Evolutionary conservation across 2,797 vertebrate species (phyloP).

Genomic region (Coilia nasus): DNA sequence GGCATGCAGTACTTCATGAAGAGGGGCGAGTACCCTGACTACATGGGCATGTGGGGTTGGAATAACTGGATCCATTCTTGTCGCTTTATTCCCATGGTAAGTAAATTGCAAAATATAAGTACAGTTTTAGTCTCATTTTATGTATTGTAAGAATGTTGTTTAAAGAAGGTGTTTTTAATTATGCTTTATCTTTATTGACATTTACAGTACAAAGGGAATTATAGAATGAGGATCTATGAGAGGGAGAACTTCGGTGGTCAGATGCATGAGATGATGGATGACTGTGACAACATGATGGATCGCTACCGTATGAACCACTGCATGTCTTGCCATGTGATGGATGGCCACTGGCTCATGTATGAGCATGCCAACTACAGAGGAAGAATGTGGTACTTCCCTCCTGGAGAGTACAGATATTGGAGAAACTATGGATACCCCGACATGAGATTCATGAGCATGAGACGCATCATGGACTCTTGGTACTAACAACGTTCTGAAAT

Average conservation of each 20-base stretch:
- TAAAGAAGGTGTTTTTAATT: no score
- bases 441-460: slow-evolving; percentile 56
- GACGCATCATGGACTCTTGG: slow-evolving; percentile 17
- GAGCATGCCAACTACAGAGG: slow-evolving; percentile 54
- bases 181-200: no score
- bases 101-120: no score
- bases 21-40: no score
- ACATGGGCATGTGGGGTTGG: no score
- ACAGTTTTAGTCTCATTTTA: no score
- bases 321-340: slow-evolving; percentile 56
- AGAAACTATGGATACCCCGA: slow-evolving; percentile 39
- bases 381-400: slow-evolving; percentile 51
- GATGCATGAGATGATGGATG: slow-evolving; percentile 50
- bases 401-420: slow-evolving; percentile 57
- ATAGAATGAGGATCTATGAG: slow-evolving; percentile 53
- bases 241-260: slow-evolving; percentile 56
- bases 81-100: no score
- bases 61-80: no score
- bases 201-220: slow-evolving; percentile 29
- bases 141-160: no score
- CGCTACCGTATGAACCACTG: slow-evolving; percentile 51
- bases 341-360: slow-evolving; percentile 56
- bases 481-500: not conserved
- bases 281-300: slow-evolving; percentile 54
- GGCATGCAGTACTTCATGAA: no score